A percentile compares a stretch with the other conserved stretches of the same genome.
These are phyloP conservation scores for Laodelphax striatellus DNA, from an alignment of 1,140 invertebrate genomes.

Conservation along the genomic window DNA sequence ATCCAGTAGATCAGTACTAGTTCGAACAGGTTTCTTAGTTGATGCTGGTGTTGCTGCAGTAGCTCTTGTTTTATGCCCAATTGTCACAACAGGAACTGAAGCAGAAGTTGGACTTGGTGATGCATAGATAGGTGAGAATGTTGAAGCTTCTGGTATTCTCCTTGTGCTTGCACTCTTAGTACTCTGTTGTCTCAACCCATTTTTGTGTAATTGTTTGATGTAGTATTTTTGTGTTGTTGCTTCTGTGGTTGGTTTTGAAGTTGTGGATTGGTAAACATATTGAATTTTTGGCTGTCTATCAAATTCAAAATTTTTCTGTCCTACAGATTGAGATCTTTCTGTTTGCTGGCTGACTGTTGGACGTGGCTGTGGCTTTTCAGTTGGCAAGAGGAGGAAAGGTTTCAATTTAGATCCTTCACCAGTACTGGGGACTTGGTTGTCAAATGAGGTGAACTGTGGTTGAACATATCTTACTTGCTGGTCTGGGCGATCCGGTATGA, in stretches of 20 bases:
- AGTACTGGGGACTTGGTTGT: background rate
- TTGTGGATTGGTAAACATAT: background rate
- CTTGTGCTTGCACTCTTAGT: background rate
- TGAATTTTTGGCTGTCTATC: background rate
- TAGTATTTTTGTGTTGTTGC: background rate
- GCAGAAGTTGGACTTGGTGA: slow-evolving; percentile 25
- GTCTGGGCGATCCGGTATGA: too few species aligned
- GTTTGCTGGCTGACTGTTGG: background rate
- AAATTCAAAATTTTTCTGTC: too few species aligned
- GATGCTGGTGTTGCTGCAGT: background rate
- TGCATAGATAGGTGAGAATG: slow-evolving; percentile 28
- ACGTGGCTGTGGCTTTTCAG: background rate
- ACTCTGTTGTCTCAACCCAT: slow-evolving; percentile 3
- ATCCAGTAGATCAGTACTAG: slow-evolving; percentile 12
- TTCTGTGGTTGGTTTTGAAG: slow-evolving; percentile 6
- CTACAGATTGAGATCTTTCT: too few species aligned
- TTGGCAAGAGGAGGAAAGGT: background rate
- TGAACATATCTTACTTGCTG: too few species aligned
- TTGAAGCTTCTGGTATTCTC: background rate
- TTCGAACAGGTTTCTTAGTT: background rate
- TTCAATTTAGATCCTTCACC: background rate
- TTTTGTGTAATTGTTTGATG: background rate
- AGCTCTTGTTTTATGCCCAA: slow-evolving; percentile 8
- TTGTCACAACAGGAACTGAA: slow-evolving; percentile 10
- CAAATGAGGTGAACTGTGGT: too few species aligned